Evolutionary conservation across 2,888 invertebrate genomes (phyloP).

Genomic region (Morpho deidamia): DNA sequence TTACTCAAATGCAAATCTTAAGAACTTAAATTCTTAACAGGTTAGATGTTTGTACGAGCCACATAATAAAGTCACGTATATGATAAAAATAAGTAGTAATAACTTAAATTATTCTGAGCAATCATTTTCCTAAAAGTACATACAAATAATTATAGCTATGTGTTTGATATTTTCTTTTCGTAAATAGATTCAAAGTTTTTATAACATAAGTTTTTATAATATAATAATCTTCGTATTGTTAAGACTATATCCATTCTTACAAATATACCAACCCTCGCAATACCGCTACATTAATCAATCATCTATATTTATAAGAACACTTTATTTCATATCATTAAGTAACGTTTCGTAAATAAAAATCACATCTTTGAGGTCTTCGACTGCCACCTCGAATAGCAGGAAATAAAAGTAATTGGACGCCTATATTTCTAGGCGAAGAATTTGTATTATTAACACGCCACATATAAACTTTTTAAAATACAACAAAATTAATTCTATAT

Average conservation of each 20-base stretch:
- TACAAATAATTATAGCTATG: conserved; percentile 28
- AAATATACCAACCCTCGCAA: conserved; percentile 1
- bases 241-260: conserved; percentile 3
- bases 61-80: too few species aligned
- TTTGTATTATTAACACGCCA: conserved; percentile 14
- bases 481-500: background rate
- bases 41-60: too few species aligned
- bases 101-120: conserved; percentile 38
- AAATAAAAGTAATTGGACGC: conserved; percentile 1
- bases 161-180: conserved; percentile 10
- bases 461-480: background rate
- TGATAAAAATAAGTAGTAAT: background rate
- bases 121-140: conserved; percentile 32
- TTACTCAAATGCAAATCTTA: too few species aligned
- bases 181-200: background rate
- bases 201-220: background rate
- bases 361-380: background rate
- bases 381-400: background rate
- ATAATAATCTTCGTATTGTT: background rate
- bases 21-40: too few species aligned
- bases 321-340: conserved; percentile 56
- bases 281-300: conserved; percentile 25
- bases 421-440: conserved; percentile 8
- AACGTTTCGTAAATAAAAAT: conserved; percentile 38
- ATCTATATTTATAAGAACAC: conserved; percentile 64